Base-by-base conservation (phyloP, 2,888 invertebrate species). In the Leptinotarsa tumamoca region DNA sequence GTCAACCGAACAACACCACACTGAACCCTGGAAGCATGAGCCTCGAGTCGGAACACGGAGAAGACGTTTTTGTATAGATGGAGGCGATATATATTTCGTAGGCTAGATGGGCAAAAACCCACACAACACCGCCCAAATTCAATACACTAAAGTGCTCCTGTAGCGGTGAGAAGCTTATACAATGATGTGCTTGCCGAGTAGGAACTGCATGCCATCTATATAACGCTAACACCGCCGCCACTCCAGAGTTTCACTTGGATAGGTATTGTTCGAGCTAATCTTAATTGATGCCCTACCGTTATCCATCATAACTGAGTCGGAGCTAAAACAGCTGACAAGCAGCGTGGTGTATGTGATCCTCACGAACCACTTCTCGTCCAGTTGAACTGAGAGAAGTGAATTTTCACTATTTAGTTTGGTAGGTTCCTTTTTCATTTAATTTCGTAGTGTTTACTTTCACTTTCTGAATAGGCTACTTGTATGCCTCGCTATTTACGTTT, bases 201-300 rank as follows among this genome's bases (percentile, higher is more conserved):
- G 76, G 54, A 72, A 72, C 73, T 74, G 75, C 74, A 78, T 80
- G 79, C 76, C 77, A 74, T 78, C 78, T 75, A 80, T 79, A 80
- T 68, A 51, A 69, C 56, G 61, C 71, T 71, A 54, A 58, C 58
- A 58, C 58, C 58, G 58, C 43, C 73, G 69, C 74, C 54, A 72
- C 66, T 71, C 75, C 72, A 76, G 79, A 74, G 80, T 82, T 79
- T 83, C 85, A 83, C 83, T 82, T 83, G 82, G 84, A 84, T 84
- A 87, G 87, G 88, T 88, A 88, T 88, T 88, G 88, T 88, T 87
- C 84, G 83, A 83, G 86, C 85, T 88, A 88, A 88, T 88, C 88
- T 88, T 88, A 88, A 88, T 88, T 88, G 88, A 88, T 88, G 87
- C 87, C 87, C 86, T 83, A 86, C 86, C 86, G 87, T 87, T 87